Base-by-base conservation (phyloP, 2,888 invertebrate genomes). In the Dendrolimus pini region DNA sequence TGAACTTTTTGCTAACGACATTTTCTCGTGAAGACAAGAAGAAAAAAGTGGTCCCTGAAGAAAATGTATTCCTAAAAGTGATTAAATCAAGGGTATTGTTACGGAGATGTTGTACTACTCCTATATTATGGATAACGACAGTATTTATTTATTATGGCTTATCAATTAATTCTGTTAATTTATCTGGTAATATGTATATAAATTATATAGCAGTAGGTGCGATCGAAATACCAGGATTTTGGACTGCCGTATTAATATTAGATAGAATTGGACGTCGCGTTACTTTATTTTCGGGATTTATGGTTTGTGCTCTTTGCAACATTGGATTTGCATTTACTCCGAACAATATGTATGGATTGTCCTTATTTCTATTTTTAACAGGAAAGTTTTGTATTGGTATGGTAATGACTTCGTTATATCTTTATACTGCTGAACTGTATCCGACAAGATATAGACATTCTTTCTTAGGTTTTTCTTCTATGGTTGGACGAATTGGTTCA, bases 121-220 rank as follows among this genome's bases (percentile, higher is more conserved):
- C 94, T n/a, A 89, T 95, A 61, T 94, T 95, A 78, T 96, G 96
- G 96, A 93, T 95, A 55, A 93, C 95, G 1, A 95, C 94, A 65
- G 94, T 95, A 0, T 93, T 96, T 63, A 93, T 96, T 56, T 96
- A 95, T 77, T 96, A 95, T 69, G 96, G 96, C 0, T 82, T 96
- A 59, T 95, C 95, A 12, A 88, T 96, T 57, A 96, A 95, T 80
- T 94, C 96, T 0, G 95, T 95, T 7, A 91, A 93, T 54, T 83
- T 96, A 61, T 92, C 93, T 54, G 96, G 96, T 7, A 93, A 95
- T 77, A 94, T 94, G 75, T 95, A 96, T 76, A 72, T 94, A 9
- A 96, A 96, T 80, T 96, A 96, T 71, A 93, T 95, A 55, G 80
- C 93, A 41, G 92, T 92, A 8, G 86, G 92, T 8, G 78, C 92